Conservation (phyloP, 2,797 vertebrate genomes). For the Etheostoma perlongum region DNA sequence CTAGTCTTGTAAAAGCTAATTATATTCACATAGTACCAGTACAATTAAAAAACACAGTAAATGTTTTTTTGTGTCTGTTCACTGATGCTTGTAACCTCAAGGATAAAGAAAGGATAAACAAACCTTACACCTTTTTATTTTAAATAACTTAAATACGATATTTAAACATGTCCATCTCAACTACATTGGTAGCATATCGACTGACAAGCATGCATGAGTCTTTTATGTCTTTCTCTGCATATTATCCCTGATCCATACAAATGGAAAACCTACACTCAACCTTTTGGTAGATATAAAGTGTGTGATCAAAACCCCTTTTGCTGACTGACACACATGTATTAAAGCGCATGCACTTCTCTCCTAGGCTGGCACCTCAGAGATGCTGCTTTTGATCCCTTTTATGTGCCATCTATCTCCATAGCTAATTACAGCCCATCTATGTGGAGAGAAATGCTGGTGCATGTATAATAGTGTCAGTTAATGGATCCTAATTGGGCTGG, state of each 20-base stretch:
- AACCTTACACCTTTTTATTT: background rate
- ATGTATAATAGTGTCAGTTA: conserved; percentile 66
- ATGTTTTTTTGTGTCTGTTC: background rate
- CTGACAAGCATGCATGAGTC: background rate
- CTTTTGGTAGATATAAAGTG: conserved; percentile 8
- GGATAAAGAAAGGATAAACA: background rate
- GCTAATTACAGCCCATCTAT: conserved; percentile 68
- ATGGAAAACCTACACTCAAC: conserved; percentile 21
- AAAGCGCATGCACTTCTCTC: conserved; percentile 28
- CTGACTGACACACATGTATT: conserved; percentile 9
- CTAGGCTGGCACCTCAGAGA: conserved; percentile 32
- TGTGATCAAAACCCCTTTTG: conserved; percentile 33
- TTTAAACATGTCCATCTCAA: background rate
- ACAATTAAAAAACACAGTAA: background rate
- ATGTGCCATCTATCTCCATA: conserved; percentile 48
- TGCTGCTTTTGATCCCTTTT: conserved; percentile 56
- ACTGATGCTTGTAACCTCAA: background rate
- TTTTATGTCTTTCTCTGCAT: background rate
- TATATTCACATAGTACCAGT: background rate
- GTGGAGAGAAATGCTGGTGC: conserved; percentile 50
- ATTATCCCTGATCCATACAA: background rate
- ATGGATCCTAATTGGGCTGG: conserved; percentile 66
- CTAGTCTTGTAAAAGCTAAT: conserved; percentile 19
- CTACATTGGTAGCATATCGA: background rate
- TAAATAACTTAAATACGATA: background rate